A percentile compares a stretch with the other conserved stretches of the same genome.
These are phyloP conservation scores for Patagioenas fasciata DNA, from an alignment of 2,113 vertebrate species.

Conservation along the genomic window DNA sequence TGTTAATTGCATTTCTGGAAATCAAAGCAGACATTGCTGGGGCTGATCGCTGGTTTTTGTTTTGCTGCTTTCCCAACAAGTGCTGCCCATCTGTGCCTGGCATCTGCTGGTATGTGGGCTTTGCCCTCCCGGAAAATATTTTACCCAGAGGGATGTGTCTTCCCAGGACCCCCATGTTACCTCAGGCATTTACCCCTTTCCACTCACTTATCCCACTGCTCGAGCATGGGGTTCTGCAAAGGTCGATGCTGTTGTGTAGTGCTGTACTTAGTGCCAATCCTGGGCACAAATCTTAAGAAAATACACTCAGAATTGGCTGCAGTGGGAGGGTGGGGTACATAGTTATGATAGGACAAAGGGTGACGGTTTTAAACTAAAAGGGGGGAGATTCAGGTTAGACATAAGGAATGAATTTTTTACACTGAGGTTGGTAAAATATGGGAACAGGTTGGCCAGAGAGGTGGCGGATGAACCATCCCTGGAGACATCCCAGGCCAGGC, in stretches of 20 bases:
- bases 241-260: neutral
- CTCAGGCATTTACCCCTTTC: fast-evolving
- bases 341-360: too few species aligned
- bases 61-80: neutral
- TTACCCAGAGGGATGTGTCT: neutral
- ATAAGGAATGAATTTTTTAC: too few species aligned
- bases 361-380: too few species aligned
- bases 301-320: neutral
- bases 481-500: too few species aligned
- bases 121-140: neutral
- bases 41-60: neutral
- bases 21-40: neutral
- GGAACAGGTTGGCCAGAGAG: too few species aligned
- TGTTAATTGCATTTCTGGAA: conserved; percentile 42
- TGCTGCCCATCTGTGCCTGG: neutral
- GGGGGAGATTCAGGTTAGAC: too few species aligned
- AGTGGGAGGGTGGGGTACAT: neutral
- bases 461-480: too few species aligned
- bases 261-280: neutral
- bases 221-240: neutral
- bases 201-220: neutral
- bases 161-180: neutral
- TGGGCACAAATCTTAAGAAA: neutral
- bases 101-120: neutral
- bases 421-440: too few species aligned